Evolutionary conservation across 2,797 vertebrate genomes (phyloP).

Genomic region (Micromesistius poutassou): DNA sequence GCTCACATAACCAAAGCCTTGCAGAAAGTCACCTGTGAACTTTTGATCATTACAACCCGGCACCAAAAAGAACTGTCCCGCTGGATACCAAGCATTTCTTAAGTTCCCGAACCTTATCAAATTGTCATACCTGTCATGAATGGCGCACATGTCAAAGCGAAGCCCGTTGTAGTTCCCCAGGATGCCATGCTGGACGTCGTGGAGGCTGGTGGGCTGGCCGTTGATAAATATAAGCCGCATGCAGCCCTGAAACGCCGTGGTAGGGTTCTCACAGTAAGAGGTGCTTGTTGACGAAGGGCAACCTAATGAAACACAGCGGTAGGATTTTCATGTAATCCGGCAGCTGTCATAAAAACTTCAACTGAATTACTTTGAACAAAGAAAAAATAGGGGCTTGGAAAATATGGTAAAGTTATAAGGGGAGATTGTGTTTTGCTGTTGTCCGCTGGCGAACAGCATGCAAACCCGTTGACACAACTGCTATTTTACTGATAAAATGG

Average conservation of each 20-base stretch:
- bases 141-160: conserved; percentile 91
- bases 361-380: conserved; percentile 8
- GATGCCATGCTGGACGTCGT: conserved; percentile 85
- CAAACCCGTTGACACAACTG: neutral
- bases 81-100: neutral
- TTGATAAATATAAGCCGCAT: conserved; percentile 92
- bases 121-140: conserved; percentile 89
- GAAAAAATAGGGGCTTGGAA: conserved; percentile 25
- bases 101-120: neutral
- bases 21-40: neutral
- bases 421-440: neutral
- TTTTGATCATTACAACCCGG: neutral
- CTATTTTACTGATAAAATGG: conserved; percentile 1
- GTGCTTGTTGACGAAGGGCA: conserved; percentile 78
- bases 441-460: neutral
- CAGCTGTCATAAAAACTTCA: conserved; percentile 9
- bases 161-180: conserved; percentile 91
- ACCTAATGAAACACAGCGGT: conserved; percentile 67
- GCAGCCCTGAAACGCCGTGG: conserved; percentile 90
- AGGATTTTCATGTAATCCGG: conserved; percentile 13
- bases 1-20: neutral
- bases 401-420: conserved; percentile 14
- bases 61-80: neutral
- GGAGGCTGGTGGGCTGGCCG: conserved; percentile 87
- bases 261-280: conserved; percentile 80